A percentile compares a stretch with the other conserved stretches of the same genome.
phyloP scores from a whole-genome alignment of 2,888 invertebrate species.

The Yponomeuta sedellus region DNA sequence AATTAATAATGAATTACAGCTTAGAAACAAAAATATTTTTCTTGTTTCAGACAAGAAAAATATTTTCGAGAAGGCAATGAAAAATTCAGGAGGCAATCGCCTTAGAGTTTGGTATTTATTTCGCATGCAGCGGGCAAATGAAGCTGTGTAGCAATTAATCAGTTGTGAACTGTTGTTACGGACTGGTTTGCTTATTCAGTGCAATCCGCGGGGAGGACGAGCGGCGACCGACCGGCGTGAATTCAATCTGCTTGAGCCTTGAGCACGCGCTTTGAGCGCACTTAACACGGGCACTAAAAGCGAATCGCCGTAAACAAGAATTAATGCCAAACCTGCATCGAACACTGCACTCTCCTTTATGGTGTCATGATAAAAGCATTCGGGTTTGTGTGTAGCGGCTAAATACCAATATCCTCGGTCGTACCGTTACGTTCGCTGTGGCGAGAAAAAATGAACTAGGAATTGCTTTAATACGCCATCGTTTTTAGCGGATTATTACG shows the following conservation, averaged over 20 bases:
- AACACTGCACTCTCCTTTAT: conserved; percentile 69
- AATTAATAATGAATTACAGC: conserved; percentile 69
- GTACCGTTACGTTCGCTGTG: conserved; percentile 2
- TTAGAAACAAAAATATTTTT: conserved; percentile 38
- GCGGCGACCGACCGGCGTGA: conserved; percentile 23
- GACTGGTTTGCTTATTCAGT: conserved; percentile 4
- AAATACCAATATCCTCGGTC: conserved; percentile 11
- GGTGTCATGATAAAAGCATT: conserved; percentile 60
- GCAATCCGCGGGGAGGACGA: not conserved
- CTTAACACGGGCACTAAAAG: conserved; percentile 60
- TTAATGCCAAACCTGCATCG: conserved; percentile 68
- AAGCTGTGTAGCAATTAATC: not conserved
- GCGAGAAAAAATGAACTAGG: not conserved
- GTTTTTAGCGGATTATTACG: not conserved
- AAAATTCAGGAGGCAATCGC: conserved; percentile 6
- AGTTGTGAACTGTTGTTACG: conserved; percentile 3
- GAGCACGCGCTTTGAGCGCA: conserved; percentile 31
- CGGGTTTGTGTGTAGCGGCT: conserved; percentile 8
- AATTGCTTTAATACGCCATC: not conserved
- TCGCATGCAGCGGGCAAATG: conserved; percentile 1
- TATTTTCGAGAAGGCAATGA: not conserved
- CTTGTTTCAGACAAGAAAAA: not conserved
- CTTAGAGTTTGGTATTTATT: not conserved
- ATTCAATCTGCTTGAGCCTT: conserved; percentile 34
- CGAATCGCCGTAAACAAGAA: conserved; percentile 71